phyloP scores from a whole-genome alignment of 2,113 vertebrate genomes.

The Montifringilla adamsi region DNA sequence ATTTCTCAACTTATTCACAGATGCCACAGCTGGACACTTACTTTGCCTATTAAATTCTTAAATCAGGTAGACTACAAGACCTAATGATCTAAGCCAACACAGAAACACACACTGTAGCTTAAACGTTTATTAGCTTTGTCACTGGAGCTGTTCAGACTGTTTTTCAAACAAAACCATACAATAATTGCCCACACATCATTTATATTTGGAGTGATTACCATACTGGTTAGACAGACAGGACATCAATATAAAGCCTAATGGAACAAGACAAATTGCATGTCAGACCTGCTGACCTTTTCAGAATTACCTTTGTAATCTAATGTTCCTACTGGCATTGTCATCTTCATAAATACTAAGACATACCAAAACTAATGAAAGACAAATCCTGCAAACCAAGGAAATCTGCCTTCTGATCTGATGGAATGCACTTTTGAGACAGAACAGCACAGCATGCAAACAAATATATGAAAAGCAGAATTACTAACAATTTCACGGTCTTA shows the following conservation, averaged over 20 bases:
- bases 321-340: not conserved
- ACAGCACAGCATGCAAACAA: not conserved
- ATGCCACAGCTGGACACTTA: not conserved
- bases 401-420: not conserved
- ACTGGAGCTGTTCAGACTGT: not conserved
- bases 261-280: slow-evolving; percentile 31
- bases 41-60: not conserved
- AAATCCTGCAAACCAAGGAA: not conserved
- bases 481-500: not conserved
- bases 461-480: not conserved
- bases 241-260: slow-evolving; percentile 22
- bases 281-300: slow-evolving; percentile 45
- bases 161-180: not conserved
- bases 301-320: slow-evolving; percentile 21
- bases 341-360: slow-evolving; percentile 4
- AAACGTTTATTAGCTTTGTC: slow-evolving; percentile 13
- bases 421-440: not conserved
- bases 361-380: not conserved
- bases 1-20: slow-evolving; percentile 1
- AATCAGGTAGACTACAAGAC: not conserved
- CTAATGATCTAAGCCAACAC: not conserved
- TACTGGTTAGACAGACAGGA: not conserved
- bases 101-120: not conserved
- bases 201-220: slow-evolving; percentile 8
- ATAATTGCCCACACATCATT: not conserved